These are phyloP conservation scores for Hemistola chrysoprasaria DNA, from an alignment of 2,888 invertebrate genomes.

Conservation along the genomic window DNA sequence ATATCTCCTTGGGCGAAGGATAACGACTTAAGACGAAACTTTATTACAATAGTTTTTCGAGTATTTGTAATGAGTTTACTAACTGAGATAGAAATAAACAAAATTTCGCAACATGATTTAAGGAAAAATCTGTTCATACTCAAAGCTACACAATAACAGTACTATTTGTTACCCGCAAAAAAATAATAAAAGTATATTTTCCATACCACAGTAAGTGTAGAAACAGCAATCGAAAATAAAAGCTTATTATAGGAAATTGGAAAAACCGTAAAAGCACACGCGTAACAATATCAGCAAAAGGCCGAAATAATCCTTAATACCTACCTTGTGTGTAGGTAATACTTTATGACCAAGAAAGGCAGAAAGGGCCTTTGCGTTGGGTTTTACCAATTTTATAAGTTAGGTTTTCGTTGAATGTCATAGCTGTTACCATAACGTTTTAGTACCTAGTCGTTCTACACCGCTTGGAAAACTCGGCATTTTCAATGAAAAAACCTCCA, in stretches of 20 bases:
- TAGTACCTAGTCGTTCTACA: slow-evolving; percentile 69
- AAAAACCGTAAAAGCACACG: slow-evolving; percentile 38
- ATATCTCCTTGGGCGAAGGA: slow-evolving; percentile 18
- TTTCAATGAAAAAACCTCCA: slow-evolving; percentile 75
- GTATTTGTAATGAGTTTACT: slow-evolving; percentile 14
- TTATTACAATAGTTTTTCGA: slow-evolving; percentile 14
- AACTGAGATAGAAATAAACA: background rate
- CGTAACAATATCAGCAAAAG: slow-evolving; percentile 43
- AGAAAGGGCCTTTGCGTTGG: slow-evolving; percentile 40
- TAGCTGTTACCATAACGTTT: slow-evolving; percentile 78
- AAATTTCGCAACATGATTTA: too few relatives aligned
- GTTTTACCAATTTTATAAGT: slow-evolving; percentile 76
- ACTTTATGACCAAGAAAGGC: slow-evolving; percentile 53
- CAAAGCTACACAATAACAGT: too few relatives aligned
- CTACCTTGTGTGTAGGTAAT: slow-evolving; percentile 51
- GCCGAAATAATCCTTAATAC: slow-evolving; percentile 55
- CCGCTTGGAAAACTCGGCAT: slow-evolving; percentile 72
- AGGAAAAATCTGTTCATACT: too few relatives aligned
- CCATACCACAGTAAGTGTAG: too few relatives aligned
- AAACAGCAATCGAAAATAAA: slow-evolving; percentile 7
- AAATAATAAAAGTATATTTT: too few relatives aligned
- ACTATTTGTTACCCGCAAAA: too few relatives aligned
- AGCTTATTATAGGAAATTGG: slow-evolving; percentile 35
- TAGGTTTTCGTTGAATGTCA: slow-evolving; percentile 73
- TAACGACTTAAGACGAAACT: slow-evolving; percentile 13